Evolutionary conservation across 2,797 vertebrate genomes (phyloP), one percentile per base, ranked within the genome.

Genomic region (Threskiornis aethiopicus): DNA sequence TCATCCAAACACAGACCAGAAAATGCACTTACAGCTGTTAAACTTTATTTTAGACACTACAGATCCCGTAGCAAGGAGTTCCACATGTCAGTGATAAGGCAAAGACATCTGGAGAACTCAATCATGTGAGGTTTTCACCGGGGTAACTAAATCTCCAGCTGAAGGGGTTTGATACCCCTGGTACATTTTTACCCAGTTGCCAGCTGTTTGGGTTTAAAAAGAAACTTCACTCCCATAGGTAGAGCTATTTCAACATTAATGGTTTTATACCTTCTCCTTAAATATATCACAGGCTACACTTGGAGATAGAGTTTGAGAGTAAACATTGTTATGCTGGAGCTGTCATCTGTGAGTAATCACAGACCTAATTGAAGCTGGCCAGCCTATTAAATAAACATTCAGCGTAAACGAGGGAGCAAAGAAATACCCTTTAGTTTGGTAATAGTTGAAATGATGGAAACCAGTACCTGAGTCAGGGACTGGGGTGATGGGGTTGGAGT

Each of bases 331-430:
- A 96, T 89, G 93, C 87, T 78, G 90, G 69, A 89, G 84, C 89
- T 97, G 95, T 95, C 95, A 96, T 86, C 86, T 93, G 89, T 97
- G 95, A 96, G 95, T 93, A 96, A 96, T 96, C 94, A 87, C 76
- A 86, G 93, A 96, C 84, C 93, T 97, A 96, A 96, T 86, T 96
- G 93, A 96, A 96, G 97, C 90, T 97, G 94, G 92, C 92, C 94
- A 93, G 87, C 94, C 87, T 89, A 96, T 97, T 97, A 96, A 97
- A 96, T 95, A 96, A 97, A 96, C 89, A 96, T 96, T 85, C 72
- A 72, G 92, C 65, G 15, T 93, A 93, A 97, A 93, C 9, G 51
- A 96, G 70, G 92, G 81, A 96, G 90, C 90, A 91, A 94, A 96
- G 96, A 96, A 96, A 96, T 55, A 96, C 76, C 75, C 90, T 91